Evolutionary conservation across 2,113 vertebrate genomes (phyloP), one percentile per base, ranked within the genome.

Genomic region (Chunga burmeisteri): DNA sequence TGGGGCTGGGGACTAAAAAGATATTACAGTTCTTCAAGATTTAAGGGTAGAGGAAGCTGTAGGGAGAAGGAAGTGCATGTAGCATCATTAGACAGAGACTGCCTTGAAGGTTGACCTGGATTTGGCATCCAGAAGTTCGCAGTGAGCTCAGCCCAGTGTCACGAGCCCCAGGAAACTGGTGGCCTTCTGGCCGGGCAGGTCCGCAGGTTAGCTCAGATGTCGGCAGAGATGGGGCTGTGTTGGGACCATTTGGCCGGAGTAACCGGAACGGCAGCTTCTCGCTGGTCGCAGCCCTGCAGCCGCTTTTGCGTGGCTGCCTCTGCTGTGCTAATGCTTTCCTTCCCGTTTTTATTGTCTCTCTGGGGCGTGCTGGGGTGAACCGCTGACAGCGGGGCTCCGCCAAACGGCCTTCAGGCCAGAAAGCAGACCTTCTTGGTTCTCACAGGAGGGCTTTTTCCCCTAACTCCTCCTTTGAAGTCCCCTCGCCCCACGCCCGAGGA

Each of bases 391-490:
- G 0, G 72, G 67, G 78, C 34, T 83, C 38, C 27, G 32, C 75
- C 56, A 20, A 34, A 4, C 0, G 34, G 67, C 77, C 90, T 83
- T 62, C 55, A 23, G 75, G 52, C 63, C 95, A 90, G 78, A 62
- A 67, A n/a, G 34, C 61, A 72, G 86, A 46, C 46, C 89, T 79
- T 80, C 81, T 63, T 15, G 1, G 6, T 49, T 86, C 85, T 78
- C 96, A 83, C 87, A 53, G 79, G 68, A 67, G 91, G 66, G 59
- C n/a, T 92, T 87, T 81, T 94, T 55, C 82, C 81, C 91, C 56
- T n/a, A 49, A 38, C 19, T 90, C 74, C 66, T 94, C 38, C 93
- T 96, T 97, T 97, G 91, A 94, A 95, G 94, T 96, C 10, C 53
- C 73, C 95, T 93, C 18, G 14, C 78, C 63, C 84, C 73, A 65